phyloP scores from a whole-genome alignment of 2,113 vertebrate species.

The Oryzias melastigma region DNA sequence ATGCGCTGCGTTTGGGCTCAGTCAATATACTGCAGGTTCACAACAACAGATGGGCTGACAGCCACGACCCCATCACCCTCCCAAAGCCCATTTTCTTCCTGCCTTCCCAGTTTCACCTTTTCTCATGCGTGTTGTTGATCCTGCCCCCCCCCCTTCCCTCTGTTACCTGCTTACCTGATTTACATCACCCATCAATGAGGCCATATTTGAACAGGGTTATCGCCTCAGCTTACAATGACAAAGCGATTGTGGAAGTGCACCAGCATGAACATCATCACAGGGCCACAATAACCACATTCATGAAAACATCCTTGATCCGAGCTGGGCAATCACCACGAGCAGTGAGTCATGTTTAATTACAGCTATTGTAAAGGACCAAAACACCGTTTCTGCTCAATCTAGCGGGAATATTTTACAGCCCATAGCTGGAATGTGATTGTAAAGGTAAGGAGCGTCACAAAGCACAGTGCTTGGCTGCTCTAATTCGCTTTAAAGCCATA shows the following conservation, averaged over 20 bases:
- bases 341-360: constrained; percentile 18
- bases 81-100: constrained; percentile 18
- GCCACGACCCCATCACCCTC: constrained; percentile 16
- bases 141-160: constrained; percentile 35
- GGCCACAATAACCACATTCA: constrained; percentile 6
- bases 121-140: constrained; percentile 38
- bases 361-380: constrained; percentile 23
- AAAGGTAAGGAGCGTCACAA: constrained; percentile 9
- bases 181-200: constrained; percentile 37
- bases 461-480: constrained; percentile 7
- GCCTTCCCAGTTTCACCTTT: constrained; percentile 28
- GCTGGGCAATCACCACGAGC: constrained; percentile 4
- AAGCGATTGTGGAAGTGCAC: constrained; percentile 28
- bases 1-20: constrained; percentile 19
- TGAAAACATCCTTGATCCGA: neutral
- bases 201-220: constrained; percentile 47
- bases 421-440: constrained; percentile 28
- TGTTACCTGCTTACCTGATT: constrained; percentile 20
- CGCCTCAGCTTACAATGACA: constrained; percentile 21
- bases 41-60: constrained; percentile 58
- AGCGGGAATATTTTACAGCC: constrained; percentile 25
- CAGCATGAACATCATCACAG: constrained; percentile 26
- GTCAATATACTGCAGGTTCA: constrained; percentile 44
- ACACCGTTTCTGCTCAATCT: neutral
- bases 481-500: neutral